Evolutionary conservation across 2,113 vertebrate genomes (phyloP).

Genomic region (Hemiscyllium ocellatum): DNA sequence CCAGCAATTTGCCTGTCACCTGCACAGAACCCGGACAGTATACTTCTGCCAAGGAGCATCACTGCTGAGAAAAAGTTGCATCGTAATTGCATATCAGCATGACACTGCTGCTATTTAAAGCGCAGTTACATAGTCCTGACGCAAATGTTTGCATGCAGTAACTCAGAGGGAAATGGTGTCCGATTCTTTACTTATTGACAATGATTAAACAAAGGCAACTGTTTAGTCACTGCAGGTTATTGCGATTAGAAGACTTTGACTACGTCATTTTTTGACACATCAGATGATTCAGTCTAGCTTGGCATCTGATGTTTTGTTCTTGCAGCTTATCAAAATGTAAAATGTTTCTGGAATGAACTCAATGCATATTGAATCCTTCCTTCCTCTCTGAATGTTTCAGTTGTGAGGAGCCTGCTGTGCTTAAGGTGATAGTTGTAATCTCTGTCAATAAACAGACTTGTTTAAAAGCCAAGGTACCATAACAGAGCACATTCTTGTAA

Average conservation of each 20-base stretch:
- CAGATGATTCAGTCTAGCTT: neutral
- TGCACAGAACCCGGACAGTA: neutral
- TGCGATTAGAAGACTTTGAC: neutral
- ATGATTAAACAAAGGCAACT: neutral
- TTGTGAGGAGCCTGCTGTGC: neutral
- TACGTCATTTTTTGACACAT: neutral
- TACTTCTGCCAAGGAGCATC: neutral
- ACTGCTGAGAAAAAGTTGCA: neutral
- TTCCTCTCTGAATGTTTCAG: neutral
- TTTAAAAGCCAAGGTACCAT: neutral
- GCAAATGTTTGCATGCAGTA: neutral
- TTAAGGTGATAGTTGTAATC: neutral
- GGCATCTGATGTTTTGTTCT: neutral
- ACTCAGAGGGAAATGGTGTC: neutral
- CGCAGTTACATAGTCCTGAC: neutral
- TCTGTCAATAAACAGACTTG: neutral
- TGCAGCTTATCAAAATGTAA: neutral
- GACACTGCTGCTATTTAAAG: neutral
- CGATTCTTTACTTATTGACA: neutral
- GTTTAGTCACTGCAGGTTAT: neutral
- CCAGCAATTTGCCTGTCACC: neutral
- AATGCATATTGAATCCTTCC: neutral
- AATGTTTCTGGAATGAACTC: neutral
- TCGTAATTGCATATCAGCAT: neutral
- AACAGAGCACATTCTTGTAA: neutral